Base-by-base conservation (phyloP, 2,888 invertebrate genomes). In the Drosophila kambysellisi region DNA sequence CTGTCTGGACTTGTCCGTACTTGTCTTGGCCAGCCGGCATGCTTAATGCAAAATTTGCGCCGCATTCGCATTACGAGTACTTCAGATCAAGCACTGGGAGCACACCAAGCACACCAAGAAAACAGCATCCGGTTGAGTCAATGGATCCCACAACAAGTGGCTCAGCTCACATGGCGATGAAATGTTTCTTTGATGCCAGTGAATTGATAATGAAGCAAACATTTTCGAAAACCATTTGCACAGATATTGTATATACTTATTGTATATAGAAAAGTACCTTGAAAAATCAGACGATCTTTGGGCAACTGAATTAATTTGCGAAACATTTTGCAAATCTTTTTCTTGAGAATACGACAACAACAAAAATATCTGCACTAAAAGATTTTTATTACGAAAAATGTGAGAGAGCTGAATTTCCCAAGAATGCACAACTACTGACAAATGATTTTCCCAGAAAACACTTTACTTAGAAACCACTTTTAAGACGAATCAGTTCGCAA, bases 131-230 rank as follows among this genome's bases (percentile, higher is more conserved):
- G n/a, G 33, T 43, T 64, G 59, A 56, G 35, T 56, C 51, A 64
- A 70, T 65, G 15, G 17, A 0, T 15, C n/a, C 20, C 17, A 46
- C 25, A 65, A 56, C 58, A 62, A 74, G 74, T 74, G 65, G 37
- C 51, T 29, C 30, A 46, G 37, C 48, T 41, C 33, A 46, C 54
- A 51, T 62, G 60, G 35, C 43, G 8, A 50, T 39, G 46, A 51
- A 52, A 52, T 46, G 25, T 51, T 43, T 64, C 72, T 72, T 76
- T 76, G 76, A 76, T 76, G 67, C 57, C 51, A 61, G 66, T 43
- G 33, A 51, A 58, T 4, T 57, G 62, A 66, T 70, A 66, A 70
- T 70, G 57, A 8, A 35, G 52, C 29, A 41, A 65, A 59, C 62
- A 66, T 63, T 59, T 52, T 33, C 15, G 33, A 20, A 51, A 65